Evolutionary conservation across 2,888 invertebrate genomes (phyloP), one percentile per base, ranked within the genome.

Genomic region (Lissocephala sabroskyi): DNA sequence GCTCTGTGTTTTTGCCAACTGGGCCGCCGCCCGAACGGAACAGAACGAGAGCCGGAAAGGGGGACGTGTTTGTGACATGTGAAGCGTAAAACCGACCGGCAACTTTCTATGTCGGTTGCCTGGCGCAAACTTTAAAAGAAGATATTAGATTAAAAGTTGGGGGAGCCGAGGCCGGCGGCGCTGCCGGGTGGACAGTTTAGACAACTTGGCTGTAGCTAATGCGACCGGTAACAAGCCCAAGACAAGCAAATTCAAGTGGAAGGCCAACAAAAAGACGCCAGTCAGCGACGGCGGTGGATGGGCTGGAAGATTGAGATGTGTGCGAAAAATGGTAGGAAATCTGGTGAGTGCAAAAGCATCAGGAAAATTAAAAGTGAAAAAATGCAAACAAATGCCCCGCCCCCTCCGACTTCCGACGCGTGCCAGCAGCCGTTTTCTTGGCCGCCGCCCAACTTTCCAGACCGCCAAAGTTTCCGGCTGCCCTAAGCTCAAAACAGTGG

Each of bases 91-190:
- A 70, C 68, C 68, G 67, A 71, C 35, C 16, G 1, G 35, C 6
- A 70, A 70, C 64, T 71, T 75, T 75, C 67, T 74, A 52, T 61
- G 57, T 73, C 47, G 59, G 59, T 59, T 57, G 65, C n/a, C 33
- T 11, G n/a, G 10, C 40, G 50, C 52, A 62, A 70, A 70, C 75
- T 70, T 70, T 70, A 70, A 23, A 70, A 75, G 68, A 68, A 70
- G 68, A 70, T 70, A 70, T 70, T 70, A 75, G 68, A 70, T 70
- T 70, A 75, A 70, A 70, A 75, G 59, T 70, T 70, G 57, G 55
- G 59, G 52, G 57, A 56, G 54, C 51, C 35, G 10, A 16, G 16
- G 16, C 51, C 43, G 28, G 26, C 17, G 13, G 40, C 30, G 13
- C 30, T n/a, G 23, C 19, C 52, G 66, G 75, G 75, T 60, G 67